Conservation (phyloP, 2,888 invertebrate genomes). For the Chymomyza caudatula region DNA sequence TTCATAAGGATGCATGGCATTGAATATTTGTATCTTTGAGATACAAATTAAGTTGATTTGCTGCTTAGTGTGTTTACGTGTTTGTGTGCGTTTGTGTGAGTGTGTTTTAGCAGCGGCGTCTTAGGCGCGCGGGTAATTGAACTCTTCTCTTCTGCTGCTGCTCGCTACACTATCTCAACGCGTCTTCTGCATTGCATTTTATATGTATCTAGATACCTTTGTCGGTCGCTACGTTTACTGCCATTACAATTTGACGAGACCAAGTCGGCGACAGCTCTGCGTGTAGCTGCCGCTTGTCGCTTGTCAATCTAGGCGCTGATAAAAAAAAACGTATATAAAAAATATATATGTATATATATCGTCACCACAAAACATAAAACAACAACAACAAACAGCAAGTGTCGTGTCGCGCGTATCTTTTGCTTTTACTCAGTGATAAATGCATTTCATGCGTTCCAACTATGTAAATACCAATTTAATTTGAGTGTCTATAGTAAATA, state of each 20-base stretch:
- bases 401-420: conserved; percentile 42
- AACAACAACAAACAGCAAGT: conserved; percentile 52
- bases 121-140: conserved; percentile 40
- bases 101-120: not conserved
- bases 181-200: conserved; percentile 36
- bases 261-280: conserved; percentile 7
- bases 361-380: conserved; percentile 54
- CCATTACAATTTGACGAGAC: conserved; percentile 41
- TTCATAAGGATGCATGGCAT: conserved; percentile 55
- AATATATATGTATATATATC: conserved; percentile 17
- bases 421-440: conserved; percentile 50
- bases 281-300: conserved; percentile 42
- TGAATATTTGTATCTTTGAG: conserved; percentile 56
- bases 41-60: conserved; percentile 65
- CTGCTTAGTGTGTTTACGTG: conserved; percentile 11
- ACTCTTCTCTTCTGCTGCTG: conserved; percentile 13
- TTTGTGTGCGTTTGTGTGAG: conserved; percentile 7
- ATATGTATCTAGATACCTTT: conserved; percentile 72
- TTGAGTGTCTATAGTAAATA: conserved; percentile 71
- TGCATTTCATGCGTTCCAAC: conserved; percentile 70
- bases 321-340: conserved; percentile 32
- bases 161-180: not conserved
- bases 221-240: conserved; percentile 35
- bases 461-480: conserved; percentile 76
- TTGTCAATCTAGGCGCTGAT: conserved; percentile 66